Evolutionary conservation across 2,888 invertebrate species (phyloP).

Genomic region (Drosophila stalkeri): DNA sequence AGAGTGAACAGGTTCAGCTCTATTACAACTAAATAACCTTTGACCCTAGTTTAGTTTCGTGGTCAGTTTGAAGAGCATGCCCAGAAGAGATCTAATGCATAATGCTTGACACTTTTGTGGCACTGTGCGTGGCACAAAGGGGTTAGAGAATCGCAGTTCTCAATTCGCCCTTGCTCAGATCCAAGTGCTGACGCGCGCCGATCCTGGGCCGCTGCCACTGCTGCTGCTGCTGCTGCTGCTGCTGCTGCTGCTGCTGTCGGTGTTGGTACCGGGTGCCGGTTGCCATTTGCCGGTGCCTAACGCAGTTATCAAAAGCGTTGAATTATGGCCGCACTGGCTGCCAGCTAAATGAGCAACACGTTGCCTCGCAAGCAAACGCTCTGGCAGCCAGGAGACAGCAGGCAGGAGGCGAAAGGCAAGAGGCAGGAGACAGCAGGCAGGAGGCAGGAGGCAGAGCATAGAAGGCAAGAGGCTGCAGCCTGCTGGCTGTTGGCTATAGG

Average conservation of each 20-base stretch:
- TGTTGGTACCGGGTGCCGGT: slow-evolving; percentile 19
- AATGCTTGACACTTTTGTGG: background rate
- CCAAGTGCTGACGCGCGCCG: slow-evolving; percentile 76
- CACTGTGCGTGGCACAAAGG: slow-evolving; percentile 39
- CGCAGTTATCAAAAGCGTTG: slow-evolving; percentile 82
- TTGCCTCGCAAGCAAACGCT: slow-evolving; percentile 30
- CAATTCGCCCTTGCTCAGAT: slow-evolving; percentile 48
- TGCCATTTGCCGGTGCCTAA: slow-evolving; percentile 54
- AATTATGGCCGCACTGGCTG: slow-evolving; percentile 80
- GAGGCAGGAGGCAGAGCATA: background rate
- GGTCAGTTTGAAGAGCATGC: background rate
- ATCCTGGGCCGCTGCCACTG: slow-evolving; percentile 52
- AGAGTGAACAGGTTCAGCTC: background rate
- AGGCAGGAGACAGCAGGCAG: background rate
- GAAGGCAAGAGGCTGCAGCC: background rate
- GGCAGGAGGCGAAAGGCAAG: background rate
- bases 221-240: slow-evolving; percentile 11
- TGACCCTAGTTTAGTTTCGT: background rate
- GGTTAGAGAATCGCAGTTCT: slow-evolving; percentile 22
- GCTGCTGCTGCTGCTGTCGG: slow-evolving; percentile 16
- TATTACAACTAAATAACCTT: background rate
- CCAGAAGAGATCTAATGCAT: background rate
- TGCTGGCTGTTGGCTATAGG: slow-evolving; percentile 28
- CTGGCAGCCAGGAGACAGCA: slow-evolving; percentile 1
- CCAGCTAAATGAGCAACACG: slow-evolving; percentile 77